A percentile compares a stretch with the other conserved stretches of the same genome.
Conservation (phyloP, 53 echinoderm and acorn worm species). For the Luidia sarsii region DNA sequence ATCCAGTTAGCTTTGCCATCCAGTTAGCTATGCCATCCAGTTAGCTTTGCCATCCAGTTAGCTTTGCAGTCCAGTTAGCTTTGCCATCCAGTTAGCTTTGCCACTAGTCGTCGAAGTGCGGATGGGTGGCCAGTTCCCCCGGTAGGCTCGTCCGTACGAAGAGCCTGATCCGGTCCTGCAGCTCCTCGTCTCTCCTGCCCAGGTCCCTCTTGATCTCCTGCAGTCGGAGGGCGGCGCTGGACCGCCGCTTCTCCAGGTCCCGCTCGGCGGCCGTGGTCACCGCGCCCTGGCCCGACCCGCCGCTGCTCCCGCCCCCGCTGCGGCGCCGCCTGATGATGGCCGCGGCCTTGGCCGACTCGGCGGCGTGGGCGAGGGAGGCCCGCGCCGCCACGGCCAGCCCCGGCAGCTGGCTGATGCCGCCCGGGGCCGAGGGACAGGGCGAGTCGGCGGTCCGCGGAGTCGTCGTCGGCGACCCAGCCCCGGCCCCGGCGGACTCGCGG, state of each 20-base stretch:
- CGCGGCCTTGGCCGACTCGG: slow-evolving; percentile 31
- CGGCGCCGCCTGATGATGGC: slow-evolving; percentile 3
- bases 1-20: too few species aligned
- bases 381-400: slow-evolving; percentile 13
- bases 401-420: slow-evolving; percentile 12
- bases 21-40: too few species aligned
- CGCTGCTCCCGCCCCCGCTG: slow-evolving; percentile 4
- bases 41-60: too few species aligned
- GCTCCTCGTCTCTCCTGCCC: slow-evolving; percentile 1
- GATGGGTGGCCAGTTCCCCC: neutral
- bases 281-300: slow-evolving; percentile 3
- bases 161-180: slow-evolving; percentile 18
- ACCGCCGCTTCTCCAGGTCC: slow-evolving; percentile 34
- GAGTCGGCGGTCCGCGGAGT: neutral
- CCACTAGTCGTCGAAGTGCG: neutral
- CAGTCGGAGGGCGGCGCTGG: slow-evolving; percentile 31
- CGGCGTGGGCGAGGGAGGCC: slow-evolving; percentile 29
- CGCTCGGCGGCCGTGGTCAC: slow-evolving; percentile 31
- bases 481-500: neutral
- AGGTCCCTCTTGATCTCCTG: slow-evolving; percentile 20
- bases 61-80: too few species aligned
- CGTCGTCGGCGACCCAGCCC: neutral
- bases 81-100: neutral
- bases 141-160: slow-evolving; percentile 26
- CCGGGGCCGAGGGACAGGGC: neutral